Evolutionary conservation across 1,140 invertebrate genomes (phyloP).

Genomic region (Bombus turneri): DNA sequence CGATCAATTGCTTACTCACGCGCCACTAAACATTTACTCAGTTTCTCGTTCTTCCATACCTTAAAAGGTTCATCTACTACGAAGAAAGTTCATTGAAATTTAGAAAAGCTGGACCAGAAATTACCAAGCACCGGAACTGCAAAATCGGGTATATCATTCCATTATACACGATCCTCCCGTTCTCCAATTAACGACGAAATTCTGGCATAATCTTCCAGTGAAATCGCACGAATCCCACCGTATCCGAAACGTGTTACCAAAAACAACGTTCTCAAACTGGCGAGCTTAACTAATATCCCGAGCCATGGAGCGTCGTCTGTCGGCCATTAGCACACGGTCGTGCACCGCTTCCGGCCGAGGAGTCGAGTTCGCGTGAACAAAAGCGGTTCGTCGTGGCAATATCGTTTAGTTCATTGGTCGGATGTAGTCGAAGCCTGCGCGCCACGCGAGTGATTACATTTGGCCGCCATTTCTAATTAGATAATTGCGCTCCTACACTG

Average conservation of each 20-base stretch:
- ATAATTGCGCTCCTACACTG: conserved; percentile 9
- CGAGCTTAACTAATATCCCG: neutral
- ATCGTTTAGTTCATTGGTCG: conserved; percentile 26
- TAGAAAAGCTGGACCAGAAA: too few relatives aligned
- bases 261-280: neutral
- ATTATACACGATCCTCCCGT: neutral
- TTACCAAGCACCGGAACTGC: too few relatives aligned
- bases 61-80: too few relatives aligned
- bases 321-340: neutral
- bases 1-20: too few relatives aligned
- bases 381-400: conserved; percentile 12
- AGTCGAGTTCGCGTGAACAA: conserved; percentile 14
- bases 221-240: neutral
- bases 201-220: neutral
- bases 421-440: neutral
- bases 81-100: too few relatives aligned
- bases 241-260: neutral
- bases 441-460: conserved; percentile 24
- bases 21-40: too few relatives aligned
- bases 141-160: neutral
- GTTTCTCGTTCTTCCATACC: too few relatives aligned
- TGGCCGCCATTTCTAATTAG: conserved; percentile 27
- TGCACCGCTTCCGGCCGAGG: neutral
- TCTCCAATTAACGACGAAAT: neutral
- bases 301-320: neutral